Base-by-base conservation (phyloP, 2,797 vertebrate species). In the Lepus townsendii region DNA sequence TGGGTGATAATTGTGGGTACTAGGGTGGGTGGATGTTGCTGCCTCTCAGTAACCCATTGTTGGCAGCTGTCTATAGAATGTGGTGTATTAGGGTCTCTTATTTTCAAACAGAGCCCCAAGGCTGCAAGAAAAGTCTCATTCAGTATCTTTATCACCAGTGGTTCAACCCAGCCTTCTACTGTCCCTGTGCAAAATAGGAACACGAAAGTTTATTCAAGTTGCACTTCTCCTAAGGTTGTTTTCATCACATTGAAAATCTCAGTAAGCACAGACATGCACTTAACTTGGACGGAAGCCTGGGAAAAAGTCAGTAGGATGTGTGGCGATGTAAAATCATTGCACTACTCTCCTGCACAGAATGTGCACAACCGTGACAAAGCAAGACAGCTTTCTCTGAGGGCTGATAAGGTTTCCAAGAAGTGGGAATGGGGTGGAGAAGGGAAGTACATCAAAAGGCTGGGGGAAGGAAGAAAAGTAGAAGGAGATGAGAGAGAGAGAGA, bases 361-460 rank as follows among this genome's bases (percentile, higher is more conserved):
- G 24, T 32, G 54, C 11, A 78, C 20, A 11, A 3, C 38, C 68
- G 3, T 19, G 13, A 66, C 10, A 0, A 26, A 5, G 10, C 42
- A 86, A 30, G 8, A 2, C 13, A 30, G 20, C 24, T 69, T 63
- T 71, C 57, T 83, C 60, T 4, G 0, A 26, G 52, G 42, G 65
- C 85, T 69, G 66, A 52, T 26, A 38, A 80, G 22, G 87, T 83
- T 91, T 80, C 91, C 63, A 63, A 79, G 90, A 68, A 68, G 68
- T 26, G 27, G 38, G 27, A 30, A 60, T 12, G 38, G 12, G 10
- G 4, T 19, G 6, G 13, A 26, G 16, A 9, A n/a, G 5, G 8
- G 75, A 16, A 60, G 38, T 26, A 17, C 2, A 38, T 22, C 30
- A 6, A 20, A 17, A 17, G 5, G 60, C 20, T 50, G 26, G 10